These are phyloP conservation scores for Poeciliopsis turrubarensis DNA, from an alignment of 2,113 vertebrate species.

Conservation along the genomic window DNA sequence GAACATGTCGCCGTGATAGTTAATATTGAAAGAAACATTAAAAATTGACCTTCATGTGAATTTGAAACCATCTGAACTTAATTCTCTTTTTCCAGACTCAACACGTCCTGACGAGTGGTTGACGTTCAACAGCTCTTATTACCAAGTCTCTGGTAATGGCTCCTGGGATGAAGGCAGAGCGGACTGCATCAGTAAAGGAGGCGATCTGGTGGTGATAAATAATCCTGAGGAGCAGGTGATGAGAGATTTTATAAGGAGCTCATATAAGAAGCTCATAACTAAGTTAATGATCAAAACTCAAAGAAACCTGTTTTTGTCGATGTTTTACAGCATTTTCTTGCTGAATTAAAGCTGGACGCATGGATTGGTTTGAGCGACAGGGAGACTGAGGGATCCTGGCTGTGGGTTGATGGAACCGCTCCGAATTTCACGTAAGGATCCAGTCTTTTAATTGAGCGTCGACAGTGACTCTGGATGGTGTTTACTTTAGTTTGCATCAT, in stretches of 20 bases:
- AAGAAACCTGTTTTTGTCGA: no score
- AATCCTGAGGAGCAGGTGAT: constrained; percentile 19
- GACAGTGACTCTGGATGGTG: not conserved
- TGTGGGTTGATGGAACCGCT: constrained; percentile 54
- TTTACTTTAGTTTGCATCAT: not conserved
- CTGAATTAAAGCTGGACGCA: rapidly evolving
- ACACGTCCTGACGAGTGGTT: constrained; percentile 30
- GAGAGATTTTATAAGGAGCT: not conserved
- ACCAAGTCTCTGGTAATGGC: constrained; percentile 5
- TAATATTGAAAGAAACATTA: not conserved
- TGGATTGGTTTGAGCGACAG: constrained; percentile 62
- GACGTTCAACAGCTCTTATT: constrained; percentile 15
- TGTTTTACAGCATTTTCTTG: constrained; percentile 16
- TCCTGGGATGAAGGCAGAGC: constrained; percentile 24
- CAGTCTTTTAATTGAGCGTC: not conserved
- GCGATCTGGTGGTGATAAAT: constrained; percentile 44
- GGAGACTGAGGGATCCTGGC: constrained; percentile 32
- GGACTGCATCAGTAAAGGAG: constrained; percentile 32
- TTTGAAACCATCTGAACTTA: not conserved
- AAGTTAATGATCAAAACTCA: no score
- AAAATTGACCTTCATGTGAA: no score
- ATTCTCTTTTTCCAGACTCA: constrained; percentile 10
- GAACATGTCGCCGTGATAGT: no score
- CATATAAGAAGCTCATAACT: no score
- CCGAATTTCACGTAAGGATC: not conserved